phyloP scores from a whole-genome alignment of 2,888 invertebrate species.

The Isoperla grammatica region DNA sequence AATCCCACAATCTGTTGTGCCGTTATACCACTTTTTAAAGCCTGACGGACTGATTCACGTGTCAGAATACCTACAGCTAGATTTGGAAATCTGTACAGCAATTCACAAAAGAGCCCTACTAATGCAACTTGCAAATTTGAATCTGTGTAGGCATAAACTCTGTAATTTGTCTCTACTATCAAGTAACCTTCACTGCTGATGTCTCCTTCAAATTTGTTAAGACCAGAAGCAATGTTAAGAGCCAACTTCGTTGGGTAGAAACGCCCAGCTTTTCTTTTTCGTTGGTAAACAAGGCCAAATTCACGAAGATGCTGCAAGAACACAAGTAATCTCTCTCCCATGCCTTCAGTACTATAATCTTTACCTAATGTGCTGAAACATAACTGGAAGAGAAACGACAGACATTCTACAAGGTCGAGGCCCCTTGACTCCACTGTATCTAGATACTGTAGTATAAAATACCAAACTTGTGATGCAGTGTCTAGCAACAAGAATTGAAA shows the following conservation, averaged over 20 bases:
- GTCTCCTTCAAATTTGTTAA: slow-evolving; percentile 41
- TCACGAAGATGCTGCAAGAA: slow-evolving; percentile 95
- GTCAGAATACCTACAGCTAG: slow-evolving; percentile 90
- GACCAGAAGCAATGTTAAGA: slow-evolving; percentile 69
- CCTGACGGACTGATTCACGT: slow-evolving; percentile 89
- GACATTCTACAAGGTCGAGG: slow-evolving; percentile 82
- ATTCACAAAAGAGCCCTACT: slow-evolving; percentile 86
- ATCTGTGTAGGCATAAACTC: slow-evolving; percentile 95
- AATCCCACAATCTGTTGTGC: slow-evolving; percentile 95
- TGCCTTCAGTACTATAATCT: slow-evolving; percentile 94
- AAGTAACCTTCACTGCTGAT: slow-evolving; percentile 62
- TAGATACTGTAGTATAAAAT: slow-evolving; percentile 93
- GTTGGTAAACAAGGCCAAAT: slow-evolving; percentile 94
- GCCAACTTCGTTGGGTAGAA: slow-evolving; percentile 95
- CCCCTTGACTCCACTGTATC: slow-evolving; percentile 86
- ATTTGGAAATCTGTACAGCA: slow-evolving; percentile 92
- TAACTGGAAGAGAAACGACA: slow-evolving; percentile 93
- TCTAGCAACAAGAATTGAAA: slow-evolving; percentile 95
- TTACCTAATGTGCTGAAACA: slow-evolving; percentile 76
- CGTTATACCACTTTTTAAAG: slow-evolving; percentile 91
- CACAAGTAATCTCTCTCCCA: slow-evolving; percentile 78
- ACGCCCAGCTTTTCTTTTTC: slow-evolving; percentile 85
- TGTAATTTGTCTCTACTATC: slow-evolving; percentile 92
- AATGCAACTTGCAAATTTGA: slow-evolving; percentile 88
- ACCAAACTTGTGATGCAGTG: slow-evolving; percentile 80